Conservation (phyloP, 2,797 vertebrate genomes). For the Myotis vivesi region DNA sequence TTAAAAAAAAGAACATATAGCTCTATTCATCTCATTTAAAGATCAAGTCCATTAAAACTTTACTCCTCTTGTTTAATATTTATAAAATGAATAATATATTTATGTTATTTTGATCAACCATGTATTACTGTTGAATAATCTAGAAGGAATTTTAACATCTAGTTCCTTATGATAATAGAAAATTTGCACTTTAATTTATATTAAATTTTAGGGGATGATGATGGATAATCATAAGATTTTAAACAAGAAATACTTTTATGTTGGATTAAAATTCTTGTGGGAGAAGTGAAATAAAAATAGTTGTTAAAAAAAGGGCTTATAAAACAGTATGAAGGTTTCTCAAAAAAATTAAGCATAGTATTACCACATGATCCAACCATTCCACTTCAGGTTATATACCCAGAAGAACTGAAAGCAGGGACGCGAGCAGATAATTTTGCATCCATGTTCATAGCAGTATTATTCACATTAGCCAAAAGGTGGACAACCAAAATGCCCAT, state of each 20-base stretch:
- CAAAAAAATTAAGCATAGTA: neutral
- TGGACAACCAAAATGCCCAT: neutral
- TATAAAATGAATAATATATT: neutral
- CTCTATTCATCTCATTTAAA: neutral
- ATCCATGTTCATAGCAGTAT: neutral
- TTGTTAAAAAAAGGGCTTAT: neutral
- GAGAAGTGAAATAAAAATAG: neutral
- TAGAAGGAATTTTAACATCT: neutral
- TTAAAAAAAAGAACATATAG: neutral
- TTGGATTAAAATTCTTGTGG: neutral
- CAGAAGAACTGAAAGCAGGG: too few species aligned
- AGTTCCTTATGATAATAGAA: neutral
- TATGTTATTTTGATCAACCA: neutral
- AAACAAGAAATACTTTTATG: neutral
- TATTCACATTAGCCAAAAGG: neutral
- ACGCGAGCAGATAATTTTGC: neutral
- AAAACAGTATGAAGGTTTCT: neutral
- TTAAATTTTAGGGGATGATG: neutral
- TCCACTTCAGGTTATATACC: neutral
- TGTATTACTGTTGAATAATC: neutral
- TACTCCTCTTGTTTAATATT: neutral
- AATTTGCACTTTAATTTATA: neutral
- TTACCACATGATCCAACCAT: neutral
- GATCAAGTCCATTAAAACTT: neutral
- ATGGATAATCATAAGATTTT: slow-evolving; percentile 1